Conservation (phyloP, 1,140 invertebrate species). For the Drosophila persimilis region DNA sequence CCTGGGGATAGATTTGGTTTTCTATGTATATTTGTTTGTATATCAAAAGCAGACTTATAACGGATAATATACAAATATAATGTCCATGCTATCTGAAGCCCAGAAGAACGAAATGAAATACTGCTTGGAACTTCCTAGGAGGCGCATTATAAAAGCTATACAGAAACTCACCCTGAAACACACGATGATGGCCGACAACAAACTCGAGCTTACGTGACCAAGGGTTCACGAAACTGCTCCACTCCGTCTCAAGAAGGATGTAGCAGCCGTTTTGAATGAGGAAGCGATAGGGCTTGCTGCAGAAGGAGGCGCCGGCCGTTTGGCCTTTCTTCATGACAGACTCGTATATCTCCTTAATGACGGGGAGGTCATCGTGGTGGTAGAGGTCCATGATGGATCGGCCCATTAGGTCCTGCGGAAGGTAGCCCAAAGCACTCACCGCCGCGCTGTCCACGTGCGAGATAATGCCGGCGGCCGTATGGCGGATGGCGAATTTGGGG, state of each 20-base stretch:
- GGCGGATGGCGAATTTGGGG: slow-evolving; percentile 89
- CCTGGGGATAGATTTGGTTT: too few species aligned
- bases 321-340: slow-evolving; percentile 87
- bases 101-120: too few species aligned
- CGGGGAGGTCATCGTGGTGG: slow-evolving; percentile 92
- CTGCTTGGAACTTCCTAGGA: too few species aligned
- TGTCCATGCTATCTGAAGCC: too few species aligned
- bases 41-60: too few species aligned
- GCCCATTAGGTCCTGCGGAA: slow-evolving; percentile 94
- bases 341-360: slow-evolving; percentile 92
- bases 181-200: slow-evolving; percentile 93
- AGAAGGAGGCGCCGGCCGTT: slow-evolving; percentile 86
- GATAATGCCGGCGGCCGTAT: slow-evolving; percentile 89
- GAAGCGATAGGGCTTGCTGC: slow-evolving; percentile 90
- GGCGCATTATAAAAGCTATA: too few species aligned
- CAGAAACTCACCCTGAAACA: slow-evolving; percentile 86
- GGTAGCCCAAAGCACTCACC: slow-evolving; percentile 92
- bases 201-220: slow-evolving; percentile 96
- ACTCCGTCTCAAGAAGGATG: slow-evolving; percentile 93
- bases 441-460: slow-evolving; percentile 90
- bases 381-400: slow-evolving; percentile 93
- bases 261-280: slow-evolving; percentile 92
- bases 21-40: too few species aligned
- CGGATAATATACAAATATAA: too few species aligned
- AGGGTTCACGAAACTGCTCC: slow-evolving; percentile 96